Percentiles rank a stretch among this genome's conserved stretches.
phyloP scores from a whole-genome alignment of 2,888 invertebrate species.

The Rhagonycha lutea region DNA sequence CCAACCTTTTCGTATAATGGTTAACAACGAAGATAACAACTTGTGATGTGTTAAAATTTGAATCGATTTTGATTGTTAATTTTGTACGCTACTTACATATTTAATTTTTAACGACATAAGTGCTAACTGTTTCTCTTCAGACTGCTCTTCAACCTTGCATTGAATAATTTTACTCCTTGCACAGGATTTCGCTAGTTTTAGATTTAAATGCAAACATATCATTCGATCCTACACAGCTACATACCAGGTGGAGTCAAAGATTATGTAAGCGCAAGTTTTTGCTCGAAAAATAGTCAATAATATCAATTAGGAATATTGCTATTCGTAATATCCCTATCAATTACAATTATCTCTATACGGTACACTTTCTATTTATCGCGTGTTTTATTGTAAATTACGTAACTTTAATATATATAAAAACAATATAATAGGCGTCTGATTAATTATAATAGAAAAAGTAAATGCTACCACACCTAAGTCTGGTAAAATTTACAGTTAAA shows the following conservation, averaged over 20 bases:
- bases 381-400: neutral
- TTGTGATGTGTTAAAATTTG: neutral
- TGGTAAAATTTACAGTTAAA: constrained; percentile 6
- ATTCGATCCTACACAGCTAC: neutral
- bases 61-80: neutral
- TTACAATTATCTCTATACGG: neutral
- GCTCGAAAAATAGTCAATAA: neutral
- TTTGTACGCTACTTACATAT: neutral
- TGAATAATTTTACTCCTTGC: neutral
- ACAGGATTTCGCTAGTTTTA: neutral
- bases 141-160: no score
- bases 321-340: neutral
- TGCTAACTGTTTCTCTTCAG: neutral
- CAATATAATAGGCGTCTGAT: constrained; percentile 8
- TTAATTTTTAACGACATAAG: neutral
- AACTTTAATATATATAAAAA: neutral
- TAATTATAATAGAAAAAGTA: constrained; percentile 19
- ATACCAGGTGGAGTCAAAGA: neutral
- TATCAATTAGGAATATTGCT: no score
- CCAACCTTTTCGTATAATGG: constrained; percentile 6
- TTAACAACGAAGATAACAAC: neutral
- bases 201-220: no score
- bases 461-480: constrained; percentile 16
- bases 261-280: neutral
- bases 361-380: neutral